Evolutionary conservation across 2,888 invertebrate species (phyloP).

Genomic region (Toxonevra muliebris): DNA sequence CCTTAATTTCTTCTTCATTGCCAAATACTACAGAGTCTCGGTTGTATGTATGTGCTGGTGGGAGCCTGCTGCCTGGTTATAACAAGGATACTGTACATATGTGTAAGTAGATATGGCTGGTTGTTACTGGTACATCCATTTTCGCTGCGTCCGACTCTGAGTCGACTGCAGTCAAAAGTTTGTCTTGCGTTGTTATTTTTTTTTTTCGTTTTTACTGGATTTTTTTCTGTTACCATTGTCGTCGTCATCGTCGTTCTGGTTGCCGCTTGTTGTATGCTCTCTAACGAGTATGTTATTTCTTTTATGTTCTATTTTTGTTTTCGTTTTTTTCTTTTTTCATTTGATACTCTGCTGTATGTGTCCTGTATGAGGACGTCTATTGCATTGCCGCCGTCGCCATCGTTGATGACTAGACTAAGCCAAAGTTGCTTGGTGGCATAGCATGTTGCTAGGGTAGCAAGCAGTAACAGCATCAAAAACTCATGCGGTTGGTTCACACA

Average conservation of each 20-base stretch:
- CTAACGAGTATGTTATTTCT: constrained; percentile 48
- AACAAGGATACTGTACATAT: neutral
- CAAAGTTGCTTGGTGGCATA: neutral
- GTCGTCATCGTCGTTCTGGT: neutral
- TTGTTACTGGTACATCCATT: neutral
- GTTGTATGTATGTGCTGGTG: neutral
- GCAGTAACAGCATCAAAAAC: neutral
- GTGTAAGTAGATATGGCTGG: neutral
- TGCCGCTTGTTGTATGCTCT: neutral
- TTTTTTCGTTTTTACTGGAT: neutral
- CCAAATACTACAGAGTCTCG: constrained; percentile 10
- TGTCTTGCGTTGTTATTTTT: constrained; percentile 17
- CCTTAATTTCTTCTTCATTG: neutral
- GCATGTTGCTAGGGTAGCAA: neutral
- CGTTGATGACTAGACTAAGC: neutral
- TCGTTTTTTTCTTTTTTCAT: constrained; percentile 25
- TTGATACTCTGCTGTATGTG: constrained; percentile 4
- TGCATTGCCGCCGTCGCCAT: constrained; percentile 3
- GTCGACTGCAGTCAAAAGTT: constrained; percentile 30
- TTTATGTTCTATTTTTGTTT: constrained; percentile 41
- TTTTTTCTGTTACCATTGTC: no score
- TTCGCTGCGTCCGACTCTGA: neutral
- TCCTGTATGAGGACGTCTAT: constrained; percentile 16
- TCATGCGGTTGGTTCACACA: neutral
- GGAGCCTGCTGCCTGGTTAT: neutral